Base-by-base conservation (phyloP, 92 coral and sea anemone genomes). In the Zoanthus solanderi region DNA sequence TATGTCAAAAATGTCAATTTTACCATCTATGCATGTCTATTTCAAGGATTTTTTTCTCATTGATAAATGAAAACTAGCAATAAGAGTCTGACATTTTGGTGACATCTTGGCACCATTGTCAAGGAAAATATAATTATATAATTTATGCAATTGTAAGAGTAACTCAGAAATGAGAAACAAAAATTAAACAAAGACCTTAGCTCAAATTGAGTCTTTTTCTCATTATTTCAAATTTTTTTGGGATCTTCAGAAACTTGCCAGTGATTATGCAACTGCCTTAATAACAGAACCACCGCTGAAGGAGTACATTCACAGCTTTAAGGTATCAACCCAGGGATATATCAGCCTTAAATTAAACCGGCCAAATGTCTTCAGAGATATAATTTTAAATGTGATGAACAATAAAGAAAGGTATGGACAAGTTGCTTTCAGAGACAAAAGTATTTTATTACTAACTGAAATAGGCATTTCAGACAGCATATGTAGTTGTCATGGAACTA, bases 301-400 rank as follows among this genome's bases (percentile, higher is more conserved):
- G 29, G 29, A 73, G 23, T 81, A 81, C 16, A 52, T 81, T 0
- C 14, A 52, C 47, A 66, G 47, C 7, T 87, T 92, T 32, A 58
- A 74, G 34, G 6, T 88, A 44, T 71, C 90, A 5, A 71, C 75
- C 34, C 88, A 76, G 15, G 94, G 94, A 7, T 92, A 92, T 23
- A 77, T 94, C 28, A 60, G 76, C 28, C 69, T 92, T 53, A 69
- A 18, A 28, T 73, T 94, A 23, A 79, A 92, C 71, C 90, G 78
- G 18, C 11, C 88, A 28, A 10, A 34, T 17, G 89, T 90, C 2
- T 80, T 87, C 7, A 60, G 78, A 45, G 67, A 88, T 13, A 83
- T 90, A 15, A 37, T 94, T 29, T 15, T 46, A 16, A 76, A 85
- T 80, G 87, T 92, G 7, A 71, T 90, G 47, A 75, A 42, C 4